Evolutionary conservation across 2,113 vertebrate species (phyloP).

Genomic region (Zingel zingel): DNA sequence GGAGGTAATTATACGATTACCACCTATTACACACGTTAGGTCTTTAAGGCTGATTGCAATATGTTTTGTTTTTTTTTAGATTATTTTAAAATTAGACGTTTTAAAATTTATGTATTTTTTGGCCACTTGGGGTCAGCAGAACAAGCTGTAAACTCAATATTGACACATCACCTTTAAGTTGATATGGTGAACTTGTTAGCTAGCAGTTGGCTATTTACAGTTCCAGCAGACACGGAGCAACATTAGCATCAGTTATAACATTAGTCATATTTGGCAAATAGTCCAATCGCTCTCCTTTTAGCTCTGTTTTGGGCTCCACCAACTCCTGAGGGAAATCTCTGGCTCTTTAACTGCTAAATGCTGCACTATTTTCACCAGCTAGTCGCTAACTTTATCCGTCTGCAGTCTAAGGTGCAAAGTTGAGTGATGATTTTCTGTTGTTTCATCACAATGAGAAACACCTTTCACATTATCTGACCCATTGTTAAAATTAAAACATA

Average conservation of each 20-base stretch:
- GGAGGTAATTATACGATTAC: too few relatives aligned
- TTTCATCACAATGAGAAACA: neutral
- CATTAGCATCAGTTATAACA: neutral
- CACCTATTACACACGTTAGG: too few relatives aligned
- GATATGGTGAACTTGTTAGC: neutral
- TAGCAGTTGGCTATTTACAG: neutral
- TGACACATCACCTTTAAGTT: neutral
- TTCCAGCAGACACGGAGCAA: neutral
- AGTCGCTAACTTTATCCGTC: neutral
- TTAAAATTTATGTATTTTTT: neutral
- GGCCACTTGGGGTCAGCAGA: slow-evolving; percentile 3
- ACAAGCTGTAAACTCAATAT: neutral
- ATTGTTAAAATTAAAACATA: neutral
- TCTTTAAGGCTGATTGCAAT: too few relatives aligned
- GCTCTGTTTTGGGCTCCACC: neutral
- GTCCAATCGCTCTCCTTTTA: neutral
- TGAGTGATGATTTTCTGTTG: neutral
- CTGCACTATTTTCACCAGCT: neutral
- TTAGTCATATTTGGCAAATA: neutral
- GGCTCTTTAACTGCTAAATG: neutral
- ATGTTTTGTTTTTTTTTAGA: neutral
- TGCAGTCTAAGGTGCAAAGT: neutral
- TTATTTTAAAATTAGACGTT: neutral
- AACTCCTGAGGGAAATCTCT: neutral
- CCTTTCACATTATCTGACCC: neutral